Percentiles rank a stretch among this genome's conserved stretches.
Evolutionary conservation across 2,113 vertebrate species (phyloP).

Genomic region (Gnathonemus echidnorhynchus): DNA sequence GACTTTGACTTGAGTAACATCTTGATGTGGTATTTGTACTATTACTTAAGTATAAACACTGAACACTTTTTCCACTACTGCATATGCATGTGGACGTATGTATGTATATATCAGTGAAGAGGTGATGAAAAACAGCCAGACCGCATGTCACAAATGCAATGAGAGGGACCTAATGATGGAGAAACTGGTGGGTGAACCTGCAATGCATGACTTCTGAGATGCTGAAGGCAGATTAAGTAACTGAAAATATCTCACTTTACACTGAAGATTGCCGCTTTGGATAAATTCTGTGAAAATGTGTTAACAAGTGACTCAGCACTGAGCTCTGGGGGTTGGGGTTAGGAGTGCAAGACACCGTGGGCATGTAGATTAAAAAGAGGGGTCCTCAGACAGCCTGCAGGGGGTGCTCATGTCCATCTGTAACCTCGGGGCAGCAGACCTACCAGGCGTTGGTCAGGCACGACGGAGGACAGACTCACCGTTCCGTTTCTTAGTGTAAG

Average conservation of each 20-base stretch:
- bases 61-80: background rate
- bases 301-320: background rate
- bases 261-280: background rate
- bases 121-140: background rate
- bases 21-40: background rate
- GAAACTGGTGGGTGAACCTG: background rate
- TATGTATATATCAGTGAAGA: background rate
- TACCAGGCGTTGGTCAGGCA: conserved; percentile 30
- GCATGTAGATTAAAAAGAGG: background rate
- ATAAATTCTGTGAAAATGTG: background rate
- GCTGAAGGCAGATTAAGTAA: background rate
- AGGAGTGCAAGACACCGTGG: background rate
- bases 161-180: background rate
- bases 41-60: background rate
- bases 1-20: background rate
- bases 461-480: conserved; percentile 17
- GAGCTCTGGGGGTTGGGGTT: background rate
- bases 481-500: conserved; percentile 57
- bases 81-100: background rate
- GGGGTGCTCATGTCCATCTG: background rate
- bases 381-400: background rate
- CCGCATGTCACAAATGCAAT: background rate
- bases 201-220: background rate
- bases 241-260: background rate
- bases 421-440: background rate